Evolutionary conservation across 2,888 invertebrate genomes (phyloP), one percentile per base, ranked within the genome.

Genomic region (Epirrhoe alternata): DNA sequence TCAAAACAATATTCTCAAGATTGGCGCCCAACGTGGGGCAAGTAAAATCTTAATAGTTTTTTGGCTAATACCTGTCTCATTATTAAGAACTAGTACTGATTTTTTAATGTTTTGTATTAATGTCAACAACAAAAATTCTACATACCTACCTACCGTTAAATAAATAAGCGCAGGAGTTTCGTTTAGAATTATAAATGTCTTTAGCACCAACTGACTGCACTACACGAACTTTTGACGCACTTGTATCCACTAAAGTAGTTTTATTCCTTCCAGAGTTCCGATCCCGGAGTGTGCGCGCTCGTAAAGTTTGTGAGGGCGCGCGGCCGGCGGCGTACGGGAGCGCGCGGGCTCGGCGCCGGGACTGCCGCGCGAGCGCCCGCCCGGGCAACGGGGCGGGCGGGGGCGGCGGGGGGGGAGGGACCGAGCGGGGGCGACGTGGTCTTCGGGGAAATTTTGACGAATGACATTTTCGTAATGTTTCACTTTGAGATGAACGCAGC

Each of bases 401-500:
- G 12, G 54, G 47, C 14, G 53, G 0, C 7, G 33, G 56, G 17
- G 14, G 61, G 31, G 14, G 50, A 14, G 30, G 63, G 52, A 70
- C 75, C 75, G 72, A 73, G 70, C 74, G 79, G 65, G 24, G 51
- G 10, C 64, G 69, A 63, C 77, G 77, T 77, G 78, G 78, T 86
- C 88, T 86, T 86, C 81, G 78, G 86, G 87, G 87, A 88, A 87
- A 87, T 86, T 86, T 86, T 87, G 88, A 88, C 87, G 88, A 87
- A 87, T 85, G 86, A 87, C 87, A 87, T 87, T 85, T 85, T 82
- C 84, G 85, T 84, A 85, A 86, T 82, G 86, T 84, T 81, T 81
- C 82, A 81, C 82, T 84, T 84, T 77, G 82, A 78, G 78, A 80
- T 78, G 69, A 80, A 71, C 75, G 74, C 77, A 69, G 68, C 68